Percentiles rank a stretch among this genome's conserved stretches.
Evolutionary conservation across 2,113 vertebrate species (phyloP).

Genomic region (Scomber japonicus): DNA sequence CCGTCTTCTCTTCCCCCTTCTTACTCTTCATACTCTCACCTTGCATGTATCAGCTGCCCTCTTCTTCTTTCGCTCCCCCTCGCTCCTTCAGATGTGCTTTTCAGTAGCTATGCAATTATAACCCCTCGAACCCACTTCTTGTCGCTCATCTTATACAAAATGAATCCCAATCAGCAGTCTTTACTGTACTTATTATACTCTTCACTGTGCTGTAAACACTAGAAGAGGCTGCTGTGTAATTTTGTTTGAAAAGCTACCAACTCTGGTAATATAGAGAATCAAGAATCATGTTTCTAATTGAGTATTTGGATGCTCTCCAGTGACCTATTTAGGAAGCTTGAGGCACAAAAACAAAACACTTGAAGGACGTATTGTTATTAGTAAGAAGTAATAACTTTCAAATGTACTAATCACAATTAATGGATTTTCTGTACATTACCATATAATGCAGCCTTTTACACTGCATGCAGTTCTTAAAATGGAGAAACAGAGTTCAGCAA

Average conservation of each 20-base stretch:
- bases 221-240: slow-evolving; percentile 14
- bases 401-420: not conserved
- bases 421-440: not conserved
- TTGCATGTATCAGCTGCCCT: slow-evolving; percentile 30
- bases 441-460: not conserved
- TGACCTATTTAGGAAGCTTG: not conserved
- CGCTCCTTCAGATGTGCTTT: slow-evolving; percentile 19
- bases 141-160: slow-evolving; percentile 28
- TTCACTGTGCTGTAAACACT: slow-evolving; percentile 31
- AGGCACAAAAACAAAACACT: not conserved
- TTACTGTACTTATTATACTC: slow-evolving; percentile 13
- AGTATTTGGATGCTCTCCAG: slow-evolving; percentile 15
- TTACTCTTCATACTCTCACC: slow-evolving; percentile 5
- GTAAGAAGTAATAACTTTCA: too few relatives aligned
- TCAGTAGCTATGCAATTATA: slow-evolving; percentile 38
- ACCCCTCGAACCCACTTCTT: slow-evolving; percentile 25
- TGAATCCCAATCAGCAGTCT: slow-evolving; percentile 44
- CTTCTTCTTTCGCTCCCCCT: slow-evolving; percentile 1
- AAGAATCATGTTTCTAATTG: not conserved
- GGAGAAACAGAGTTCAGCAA: not conserved
- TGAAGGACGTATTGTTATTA: not conserved
- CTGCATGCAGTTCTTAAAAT: not conserved
- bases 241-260: slow-evolving; percentile 9
- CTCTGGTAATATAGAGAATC: slow-evolving; percentile 11
- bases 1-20: not conserved